These are phyloP conservation scores for Benitochromis conjunctus DNA, from an alignment of 2,113 vertebrate genomes.

Conservation along the genomic window DNA sequence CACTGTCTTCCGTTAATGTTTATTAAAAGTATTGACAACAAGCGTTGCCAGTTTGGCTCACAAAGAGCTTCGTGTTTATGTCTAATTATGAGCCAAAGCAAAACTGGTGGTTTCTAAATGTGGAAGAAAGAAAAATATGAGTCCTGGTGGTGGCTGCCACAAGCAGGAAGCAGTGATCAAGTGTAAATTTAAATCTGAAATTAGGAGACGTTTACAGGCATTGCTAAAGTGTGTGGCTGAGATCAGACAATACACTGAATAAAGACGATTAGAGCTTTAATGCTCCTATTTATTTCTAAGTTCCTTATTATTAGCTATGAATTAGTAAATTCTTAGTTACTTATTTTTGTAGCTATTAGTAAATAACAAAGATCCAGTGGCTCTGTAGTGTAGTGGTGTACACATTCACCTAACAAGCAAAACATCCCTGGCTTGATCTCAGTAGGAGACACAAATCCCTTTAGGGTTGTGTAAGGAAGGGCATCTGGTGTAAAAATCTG, in stretches of 20 bases:
- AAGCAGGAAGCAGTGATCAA: not conserved
- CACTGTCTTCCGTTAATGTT: not conserved
- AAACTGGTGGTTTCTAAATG: slow-evolving; percentile 22
- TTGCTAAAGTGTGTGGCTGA: not conserved
- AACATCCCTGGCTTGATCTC: not conserved
- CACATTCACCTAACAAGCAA: not conserved
- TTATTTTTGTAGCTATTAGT: not conserved
- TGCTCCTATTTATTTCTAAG: not conserved
- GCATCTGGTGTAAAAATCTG: not conserved
- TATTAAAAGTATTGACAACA: not conserved
- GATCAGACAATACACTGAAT: not conserved
- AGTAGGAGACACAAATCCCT: not conserved
- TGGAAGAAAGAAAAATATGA: slow-evolving; percentile 6
- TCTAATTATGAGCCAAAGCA: not conserved
- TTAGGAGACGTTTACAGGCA: not conserved
- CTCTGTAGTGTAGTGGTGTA: not conserved
- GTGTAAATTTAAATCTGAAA: not conserved
- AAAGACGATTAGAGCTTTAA: not conserved
- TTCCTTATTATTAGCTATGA: not conserved
- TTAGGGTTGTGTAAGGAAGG: not conserved
- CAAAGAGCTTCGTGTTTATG: not conserved
- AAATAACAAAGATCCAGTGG: not conserved
- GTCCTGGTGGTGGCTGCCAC: not conserved
- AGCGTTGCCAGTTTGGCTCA: slow-evolving; percentile 5
- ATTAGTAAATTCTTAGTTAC: not conserved